These are phyloP conservation scores for Falco columbarius DNA, from an alignment of 2,797 vertebrate species.

Conservation along the genomic window DNA sequence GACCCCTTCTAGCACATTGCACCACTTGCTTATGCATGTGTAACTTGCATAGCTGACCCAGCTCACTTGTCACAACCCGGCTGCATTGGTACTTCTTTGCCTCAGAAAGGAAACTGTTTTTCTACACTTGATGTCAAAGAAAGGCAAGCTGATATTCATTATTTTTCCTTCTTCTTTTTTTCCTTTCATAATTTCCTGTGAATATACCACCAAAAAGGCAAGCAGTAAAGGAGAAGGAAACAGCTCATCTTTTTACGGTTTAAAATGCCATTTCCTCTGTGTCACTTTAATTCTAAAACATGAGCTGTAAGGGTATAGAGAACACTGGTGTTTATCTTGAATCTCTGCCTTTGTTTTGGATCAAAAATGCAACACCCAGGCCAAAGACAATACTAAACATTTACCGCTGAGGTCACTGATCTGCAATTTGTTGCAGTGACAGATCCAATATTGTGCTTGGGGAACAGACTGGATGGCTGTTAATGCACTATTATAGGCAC, in stretches of 20 bases:
- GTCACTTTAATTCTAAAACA: slow-evolving; percentile 12
- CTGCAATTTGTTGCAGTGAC: slow-evolving; percentile 64
- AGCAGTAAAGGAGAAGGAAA: not conserved
- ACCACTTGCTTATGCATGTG: not conserved
- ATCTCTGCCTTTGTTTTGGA: slow-evolving; percentile 45
- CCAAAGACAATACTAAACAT: slow-evolving; percentile 62
- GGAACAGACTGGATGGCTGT: slow-evolving; percentile 46
- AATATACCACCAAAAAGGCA: not conserved
- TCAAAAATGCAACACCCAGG: not conserved
- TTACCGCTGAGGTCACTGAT: slow-evolving; percentile 46
- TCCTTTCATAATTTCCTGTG: not conserved
- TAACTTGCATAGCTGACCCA: accelerated
- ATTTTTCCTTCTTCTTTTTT: not conserved
- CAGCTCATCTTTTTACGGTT: not conserved
- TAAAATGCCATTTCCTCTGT: not conserved
- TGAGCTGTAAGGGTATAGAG: slow-evolving; percentile 13
- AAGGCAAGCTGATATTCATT: not conserved
- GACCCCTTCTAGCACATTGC: not conserved
- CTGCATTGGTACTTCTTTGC: not conserved
- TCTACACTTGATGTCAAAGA: not conserved
- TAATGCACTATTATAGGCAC: slow-evolving; percentile 31
- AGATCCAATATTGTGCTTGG: slow-evolving; percentile 49
- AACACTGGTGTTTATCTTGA: slow-evolving; percentile 32
- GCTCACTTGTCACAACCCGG: not conserved
- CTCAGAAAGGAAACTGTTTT: not conserved